These are phyloP conservation scores for Rotaria magnacalcarata DNA, from an alignment of 2,888 invertebrate genomes.

Conservation along the genomic window DNA sequence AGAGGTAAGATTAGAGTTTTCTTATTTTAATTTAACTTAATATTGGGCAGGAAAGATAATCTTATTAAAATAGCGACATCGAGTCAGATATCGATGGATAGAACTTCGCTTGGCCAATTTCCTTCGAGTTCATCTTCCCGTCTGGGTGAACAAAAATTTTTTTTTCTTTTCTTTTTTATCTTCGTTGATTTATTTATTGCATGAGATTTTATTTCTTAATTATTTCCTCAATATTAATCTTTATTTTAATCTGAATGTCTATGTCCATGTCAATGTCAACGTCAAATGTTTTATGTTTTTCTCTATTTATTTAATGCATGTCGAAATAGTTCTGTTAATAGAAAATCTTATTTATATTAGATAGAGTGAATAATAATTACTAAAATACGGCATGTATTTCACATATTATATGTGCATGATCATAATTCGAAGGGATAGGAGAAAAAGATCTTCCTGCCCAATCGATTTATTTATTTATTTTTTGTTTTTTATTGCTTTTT, in stretches of 20 bases:
- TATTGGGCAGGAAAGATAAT: neutral
- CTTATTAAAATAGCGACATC: neutral
- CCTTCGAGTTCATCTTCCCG: neutral
- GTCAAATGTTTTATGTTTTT: no score
- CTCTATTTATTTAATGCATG: no score
- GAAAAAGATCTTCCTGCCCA: neutral
- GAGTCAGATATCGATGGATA: slow-evolving; percentile 1
- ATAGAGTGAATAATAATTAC: no score
- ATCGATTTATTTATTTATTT: neutral
- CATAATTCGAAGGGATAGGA: neutral
- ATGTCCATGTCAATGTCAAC: no score
- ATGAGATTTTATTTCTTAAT: no score
- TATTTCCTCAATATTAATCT: no score
- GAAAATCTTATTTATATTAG: no score
- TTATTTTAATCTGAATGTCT: no score
- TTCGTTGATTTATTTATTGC: no score
- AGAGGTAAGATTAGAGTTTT: slow-evolving; percentile 68
- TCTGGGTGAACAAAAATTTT: neutral
- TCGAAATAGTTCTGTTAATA: no score
- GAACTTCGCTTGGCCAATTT: neutral
- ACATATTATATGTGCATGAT: neutral
- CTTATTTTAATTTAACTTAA: neutral
- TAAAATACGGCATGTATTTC: neutral
- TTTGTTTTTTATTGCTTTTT: neutral
- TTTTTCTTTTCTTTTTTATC: neutral